Evolutionary conservation across 1,140 invertebrate species (phyloP), one percentile per base, ranked within the genome.

Genomic region (Chymomyza costata): DNA sequence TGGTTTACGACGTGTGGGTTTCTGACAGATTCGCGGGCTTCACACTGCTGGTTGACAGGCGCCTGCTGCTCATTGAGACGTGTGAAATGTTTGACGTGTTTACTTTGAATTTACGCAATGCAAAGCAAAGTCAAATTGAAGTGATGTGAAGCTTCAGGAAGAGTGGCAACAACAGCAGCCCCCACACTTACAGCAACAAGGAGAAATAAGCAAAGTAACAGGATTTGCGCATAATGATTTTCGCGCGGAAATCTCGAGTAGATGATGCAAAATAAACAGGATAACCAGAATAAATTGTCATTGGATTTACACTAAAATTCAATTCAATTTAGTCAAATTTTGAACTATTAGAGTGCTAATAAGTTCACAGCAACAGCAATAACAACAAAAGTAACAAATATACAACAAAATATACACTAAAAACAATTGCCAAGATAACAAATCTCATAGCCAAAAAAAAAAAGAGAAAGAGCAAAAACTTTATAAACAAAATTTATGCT

Each of bases 281-380:
- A 80, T 80, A 78, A 78, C 80, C 73, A 73, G n/a, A n/a, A 80
- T 66, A 59, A 63, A 19, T 73, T 78, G 71, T 80, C 71, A 80
- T 66, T 78, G 51, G 71, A 73, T 78, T 78, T 78, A 80, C 71
- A 78, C 73, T 78, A 78, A 80, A 78, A 80, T 78, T 80, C 71
- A 80, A 78, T 78, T 78, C 71, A 78, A 80, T 78, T 80, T 73
- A 80, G 80, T 78, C 80, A 78, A 78, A 80, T 71, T 71, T 59
- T 71, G 76, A 69, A 64, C 30, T 78, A 71, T 78, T 62, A 55
- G 49, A 58, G 63, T 58, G 54, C 39, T 57, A 52, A 52, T 40
- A 45, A 46, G 28, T 16, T 31, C 31, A 53, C 11, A 57, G 40
- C 45, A 28, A 44, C 25, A 25, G 3, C 18, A 41, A 35, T 14